Base-by-base conservation (phyloP, 2,888 invertebrate species). In the Cosmia trapezina region DNA sequence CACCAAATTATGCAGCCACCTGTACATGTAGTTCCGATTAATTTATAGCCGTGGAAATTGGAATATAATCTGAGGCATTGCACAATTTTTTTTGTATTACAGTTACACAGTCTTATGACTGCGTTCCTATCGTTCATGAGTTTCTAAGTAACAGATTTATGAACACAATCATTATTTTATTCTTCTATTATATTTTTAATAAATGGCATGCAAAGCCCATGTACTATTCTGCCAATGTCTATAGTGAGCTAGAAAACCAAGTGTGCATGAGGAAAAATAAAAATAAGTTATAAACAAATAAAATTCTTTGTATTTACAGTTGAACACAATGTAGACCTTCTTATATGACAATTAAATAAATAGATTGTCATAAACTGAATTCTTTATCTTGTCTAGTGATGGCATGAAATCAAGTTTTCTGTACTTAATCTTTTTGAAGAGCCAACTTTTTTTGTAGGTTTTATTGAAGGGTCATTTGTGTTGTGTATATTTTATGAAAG, bases 1-100 rank as follows among this genome's bases (percentile, higher is more conserved):
- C 6, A 41, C 4, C 12, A 37, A 59, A 22, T 33, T 28, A 57
- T 57, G 56, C 49, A 73, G 33, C 12, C 41, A 8, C 11, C 4
- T 41, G 14, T 49, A 28, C 28, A 41, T 45, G 17, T 28, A n/a
- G 37, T 41, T 4, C 6, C 19, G 41, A 22, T 74, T 69, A 28
- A 28, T 28, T 22, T 28, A 74, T 19, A 43, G 22, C 43, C 28
- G 1, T 28, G 28, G 28, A 28, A 28, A 5, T 70, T 70, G 45
- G 41, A 47, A 22, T 17, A 33, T 47, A 57, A 57, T 53, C 7
- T 22, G 37, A 51, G n/a, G 43, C 22, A 51, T 70, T 62, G 53
- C 69, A 65, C 56, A 76, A 79, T 69, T 57, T 68, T 54, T 53
- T 63, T 66, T 66, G 37, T 60, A 54, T 70, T 17, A 47, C 0